phyloP scores from a whole-genome alignment of 1,140 invertebrate genomes.

The Stenopsyche tienmushanensis region DNA sequence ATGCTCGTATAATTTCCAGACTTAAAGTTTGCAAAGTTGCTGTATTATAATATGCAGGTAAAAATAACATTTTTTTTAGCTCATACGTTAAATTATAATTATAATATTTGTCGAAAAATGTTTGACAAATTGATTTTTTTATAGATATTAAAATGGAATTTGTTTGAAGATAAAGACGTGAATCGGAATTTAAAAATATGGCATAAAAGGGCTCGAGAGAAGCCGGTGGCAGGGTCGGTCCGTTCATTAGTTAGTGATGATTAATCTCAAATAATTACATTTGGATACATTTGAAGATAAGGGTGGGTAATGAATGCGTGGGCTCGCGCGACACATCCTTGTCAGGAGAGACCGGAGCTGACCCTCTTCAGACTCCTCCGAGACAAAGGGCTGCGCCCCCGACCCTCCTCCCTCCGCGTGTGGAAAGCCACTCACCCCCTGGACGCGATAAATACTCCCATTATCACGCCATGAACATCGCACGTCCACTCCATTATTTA shows the following conservation, averaged over 20 bases:
- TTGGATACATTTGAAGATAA: slow-evolving; percentile 29
- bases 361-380: slow-evolving; percentile 37
- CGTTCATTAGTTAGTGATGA: slow-evolving; percentile 24
- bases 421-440: slow-evolving; percentile 13
- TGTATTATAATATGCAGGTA: no score
- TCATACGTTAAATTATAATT: no score
- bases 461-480: slow-evolving; percentile 22
- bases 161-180: no score
- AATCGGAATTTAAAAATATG: no score
- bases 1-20: no score
- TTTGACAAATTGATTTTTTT: no score
- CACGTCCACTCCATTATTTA: slow-evolving; percentile 10
- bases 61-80: no score
- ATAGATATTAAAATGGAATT: no score
- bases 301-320: slow-evolving; percentile 38
- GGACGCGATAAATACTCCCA: slow-evolving; percentile 11
- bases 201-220: no score
- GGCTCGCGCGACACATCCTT: slow-evolving; percentile 37
- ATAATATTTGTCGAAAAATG: no score
- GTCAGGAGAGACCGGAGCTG: slow-evolving; percentile 27
- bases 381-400: not conserved
- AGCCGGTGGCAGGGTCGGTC: not conserved
- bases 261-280: slow-evolving; percentile 35
- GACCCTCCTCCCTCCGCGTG: not conserved
- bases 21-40: no score